Percentiles rank a stretch among this genome's conserved stretches.
phyloP scores from a whole-genome alignment of 2,888 invertebrate genomes.

The Mimumesa dahlbomi region DNA sequence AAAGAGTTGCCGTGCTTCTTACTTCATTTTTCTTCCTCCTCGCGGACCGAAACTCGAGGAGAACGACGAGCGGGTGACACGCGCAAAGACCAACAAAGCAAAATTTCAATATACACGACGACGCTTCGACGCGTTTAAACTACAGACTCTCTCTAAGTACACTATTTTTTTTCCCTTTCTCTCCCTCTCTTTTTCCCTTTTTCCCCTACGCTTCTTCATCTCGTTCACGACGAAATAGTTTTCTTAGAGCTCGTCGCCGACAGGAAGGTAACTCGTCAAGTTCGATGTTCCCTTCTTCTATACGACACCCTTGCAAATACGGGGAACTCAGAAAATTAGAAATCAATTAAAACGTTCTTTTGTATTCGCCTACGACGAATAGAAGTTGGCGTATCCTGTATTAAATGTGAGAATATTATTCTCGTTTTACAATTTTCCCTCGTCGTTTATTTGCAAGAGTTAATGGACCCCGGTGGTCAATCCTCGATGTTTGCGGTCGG shows the following conservation, averaged over 20 bases:
- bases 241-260: too few species aligned
- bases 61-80: constrained; percentile 32
- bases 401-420: constrained; percentile 1
- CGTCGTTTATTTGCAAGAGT: constrained; percentile 35
- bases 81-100: constrained; percentile 19
- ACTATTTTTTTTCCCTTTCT: not conserved
- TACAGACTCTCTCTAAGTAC: constrained; percentile 33
- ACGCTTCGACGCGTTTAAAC: constrained; percentile 32
- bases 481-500: constrained; percentile 67
- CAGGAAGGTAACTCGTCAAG: not conserved
- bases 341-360: too few species aligned
- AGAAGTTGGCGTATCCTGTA: too few species aligned
- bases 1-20: constrained; percentile 10
- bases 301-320: too few species aligned
- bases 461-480: constrained; percentile 55
- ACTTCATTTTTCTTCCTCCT: constrained; percentile 45
- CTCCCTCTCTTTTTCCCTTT: too few species aligned
- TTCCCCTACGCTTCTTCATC: constrained; percentile 6
- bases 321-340: too few species aligned
- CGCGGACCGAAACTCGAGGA: constrained; percentile 25
- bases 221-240: not conserved
- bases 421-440: not conserved
- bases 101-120: constrained; percentile 48
- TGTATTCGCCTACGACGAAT: too few species aligned
- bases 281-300: too few species aligned